Percentiles rank a stretch among this genome's conserved stretches.
Conservation (phyloP, 2,888 invertebrate species). For the Myopa testacea region DNA sequence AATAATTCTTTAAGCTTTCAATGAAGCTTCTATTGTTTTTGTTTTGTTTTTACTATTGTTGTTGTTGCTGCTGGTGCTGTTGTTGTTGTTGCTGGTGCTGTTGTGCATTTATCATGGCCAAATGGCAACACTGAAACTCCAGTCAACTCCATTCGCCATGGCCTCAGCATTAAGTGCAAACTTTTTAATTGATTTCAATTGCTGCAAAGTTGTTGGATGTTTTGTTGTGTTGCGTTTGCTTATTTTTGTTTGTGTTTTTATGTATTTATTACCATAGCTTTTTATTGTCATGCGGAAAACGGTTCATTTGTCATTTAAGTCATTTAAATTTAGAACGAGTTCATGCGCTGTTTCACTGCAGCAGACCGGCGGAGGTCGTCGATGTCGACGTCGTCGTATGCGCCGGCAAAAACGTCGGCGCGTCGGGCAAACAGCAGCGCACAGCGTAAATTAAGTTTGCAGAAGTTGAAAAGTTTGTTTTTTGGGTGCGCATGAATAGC, state of each 20-base stretch:
- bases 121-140: constrained; percentile 30
- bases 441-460: constrained; percentile 42
- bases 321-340: constrained; percentile 25
- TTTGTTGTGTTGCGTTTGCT: constrained; percentile 31
- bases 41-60: neutral
- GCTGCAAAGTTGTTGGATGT: constrained; percentile 42
- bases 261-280: neutral
- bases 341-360: neutral
- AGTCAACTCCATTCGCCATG: constrained; percentile 23
- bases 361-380: neutral
- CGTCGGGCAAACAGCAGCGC: neutral
- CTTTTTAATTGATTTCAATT: constrained; percentile 48
- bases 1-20: constrained; percentile 37
- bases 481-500: constrained; percentile 40
- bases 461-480: constrained; percentile 36
- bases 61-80: neutral
- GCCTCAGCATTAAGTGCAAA: constrained; percentile 26
- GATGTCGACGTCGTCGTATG: neutral
- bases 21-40: constrained; percentile 13
- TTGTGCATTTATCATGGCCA: constrained; percentile 21
- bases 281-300: constrained; percentile 27
- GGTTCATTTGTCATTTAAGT: constrained; percentile 40
- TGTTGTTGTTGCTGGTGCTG: neutral
- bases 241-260: constrained; percentile 11
- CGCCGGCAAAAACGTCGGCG: no score